Conservation (phyloP, 1,140 invertebrate genomes). For the Anoplolepis gracilipes region DNA sequence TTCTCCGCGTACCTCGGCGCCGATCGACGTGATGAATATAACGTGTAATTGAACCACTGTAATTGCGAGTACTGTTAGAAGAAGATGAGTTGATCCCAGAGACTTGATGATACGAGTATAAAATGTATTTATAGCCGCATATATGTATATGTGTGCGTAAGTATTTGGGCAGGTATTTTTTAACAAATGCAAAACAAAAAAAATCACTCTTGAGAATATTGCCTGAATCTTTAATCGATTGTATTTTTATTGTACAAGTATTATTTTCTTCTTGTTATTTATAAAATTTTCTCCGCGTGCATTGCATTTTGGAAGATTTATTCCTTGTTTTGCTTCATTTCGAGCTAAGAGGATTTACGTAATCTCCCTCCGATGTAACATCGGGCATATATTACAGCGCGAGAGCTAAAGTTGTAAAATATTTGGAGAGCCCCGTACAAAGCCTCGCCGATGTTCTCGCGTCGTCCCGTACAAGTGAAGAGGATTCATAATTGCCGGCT, state of each 20-base stretch:
- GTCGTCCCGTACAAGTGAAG: conserved; percentile 34
- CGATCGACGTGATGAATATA: conserved; percentile 46
- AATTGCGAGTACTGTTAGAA: conserved; percentile 60
- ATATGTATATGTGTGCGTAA: background rate
- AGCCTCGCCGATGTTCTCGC: conserved; percentile 25
- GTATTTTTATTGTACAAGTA: background rate
- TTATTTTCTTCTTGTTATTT: background rate
- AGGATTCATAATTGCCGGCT: conserved; percentile 65
- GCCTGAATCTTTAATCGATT: conserved; percentile 41
- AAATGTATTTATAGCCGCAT: conserved; percentile 57
- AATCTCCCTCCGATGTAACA: conserved; percentile 3
- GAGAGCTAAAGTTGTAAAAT: conserved; percentile 6
- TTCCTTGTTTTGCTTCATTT: background rate
- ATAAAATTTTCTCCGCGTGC: background rate
- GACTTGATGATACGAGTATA: conserved; percentile 14
- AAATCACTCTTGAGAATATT: background rate
- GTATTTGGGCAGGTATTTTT: background rate
- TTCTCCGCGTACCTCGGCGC: conserved; percentile 26
- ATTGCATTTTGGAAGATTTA: conserved; percentile 5
- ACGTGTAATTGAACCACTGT: conserved; percentile 48
- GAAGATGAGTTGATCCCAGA: conserved; percentile 50
- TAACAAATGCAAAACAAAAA: background rate
- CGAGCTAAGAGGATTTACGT: background rate
- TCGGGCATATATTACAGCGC: background rate
- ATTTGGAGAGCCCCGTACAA: background rate